A percentile compares a stretch with the other conserved stretches of the same genome.
phyloP scores from a whole-genome alignment of 2,888 invertebrate species.

The Anarsia innoxiella region DNA sequence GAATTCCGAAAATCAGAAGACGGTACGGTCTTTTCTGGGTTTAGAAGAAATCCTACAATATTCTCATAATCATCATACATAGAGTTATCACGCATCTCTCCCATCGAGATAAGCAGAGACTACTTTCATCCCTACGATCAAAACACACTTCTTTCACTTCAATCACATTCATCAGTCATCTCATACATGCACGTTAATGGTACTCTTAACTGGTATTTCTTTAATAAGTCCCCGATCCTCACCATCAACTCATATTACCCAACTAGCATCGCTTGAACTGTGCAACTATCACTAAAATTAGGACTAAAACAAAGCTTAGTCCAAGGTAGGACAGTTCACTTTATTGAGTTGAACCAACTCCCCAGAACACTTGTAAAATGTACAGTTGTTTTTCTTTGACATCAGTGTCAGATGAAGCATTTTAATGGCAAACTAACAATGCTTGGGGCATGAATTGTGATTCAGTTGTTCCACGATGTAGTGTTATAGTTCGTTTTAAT shows the following conservation, averaged over 20 bases:
- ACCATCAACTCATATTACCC: neutral
- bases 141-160: too few relatives aligned
- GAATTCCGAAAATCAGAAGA: too few relatives aligned
- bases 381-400: conserved; percentile 40
- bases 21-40: too few relatives aligned
- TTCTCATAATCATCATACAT: neutral
- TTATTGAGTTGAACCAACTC: conserved; percentile 41
- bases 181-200: too few relatives aligned
- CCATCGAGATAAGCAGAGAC: neutral
- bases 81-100: neutral
- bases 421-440: conserved; percentile 8
- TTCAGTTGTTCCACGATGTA: neutral
- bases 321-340: conserved; percentile 44
- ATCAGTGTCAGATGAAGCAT: conserved; percentile 24
- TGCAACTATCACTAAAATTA: conserved; percentile 16
- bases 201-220: neutral
- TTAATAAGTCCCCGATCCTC: neutral
- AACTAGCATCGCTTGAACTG: conserved; percentile 14
- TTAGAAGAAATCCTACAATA: too few relatives aligned
- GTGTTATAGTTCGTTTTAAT: neutral
- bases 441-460: conserved; percentile 2
- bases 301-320: conserved; percentile 42
- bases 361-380: too few relatives aligned
- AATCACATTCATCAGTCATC: too few relatives aligned
- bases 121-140: too few relatives aligned